These are phyloP conservation scores for Cerceris ruficornis DNA, from an alignment of 2,888 invertebrate genomes.

Conservation along the genomic window DNA sequence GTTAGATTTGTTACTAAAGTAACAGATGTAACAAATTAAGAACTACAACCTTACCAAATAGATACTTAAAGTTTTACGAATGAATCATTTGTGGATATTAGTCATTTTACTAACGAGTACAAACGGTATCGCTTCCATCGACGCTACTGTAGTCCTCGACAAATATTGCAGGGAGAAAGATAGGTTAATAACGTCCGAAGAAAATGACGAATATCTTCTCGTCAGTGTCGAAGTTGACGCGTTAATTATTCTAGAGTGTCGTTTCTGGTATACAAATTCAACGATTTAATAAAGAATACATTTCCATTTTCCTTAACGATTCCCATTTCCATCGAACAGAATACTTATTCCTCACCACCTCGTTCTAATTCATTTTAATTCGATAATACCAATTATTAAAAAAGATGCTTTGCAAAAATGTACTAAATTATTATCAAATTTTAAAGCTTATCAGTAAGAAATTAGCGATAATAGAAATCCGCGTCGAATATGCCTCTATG, in stretches of 20 bases:
- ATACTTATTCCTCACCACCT: too few relatives aligned
- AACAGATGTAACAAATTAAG: background rate
- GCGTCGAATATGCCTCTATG: too few relatives aligned
- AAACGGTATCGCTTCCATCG: constrained; percentile 30
- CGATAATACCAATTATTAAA: too few relatives aligned
- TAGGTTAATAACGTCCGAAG: constrained; percentile 80
- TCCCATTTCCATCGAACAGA: background rate
- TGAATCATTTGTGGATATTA: constrained; percentile 27
- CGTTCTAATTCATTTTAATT: too few relatives aligned
- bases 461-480: too few relatives aligned
- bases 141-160: constrained; percentile 62
- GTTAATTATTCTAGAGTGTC: constrained; percentile 82
- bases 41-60: background rate
- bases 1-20: background rate
- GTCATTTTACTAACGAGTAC: constrained; percentile 10
- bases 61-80: constrained; percentile 15
- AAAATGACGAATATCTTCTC: constrained; percentile 82
- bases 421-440: too few relatives aligned
- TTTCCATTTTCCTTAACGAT: background rate
- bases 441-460: too few relatives aligned
- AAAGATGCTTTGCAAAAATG: too few relatives aligned
- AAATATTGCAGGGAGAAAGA: constrained; percentile 81
- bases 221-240: constrained; percentile 81
- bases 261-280: constrained; percentile 81
- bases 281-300: background rate